A percentile compares a stretch with the other conserved stretches of the same genome.
Evolutionary conservation across 1,140 invertebrate species (phyloP).

Genomic region (Drosophila miranda): DNA sequence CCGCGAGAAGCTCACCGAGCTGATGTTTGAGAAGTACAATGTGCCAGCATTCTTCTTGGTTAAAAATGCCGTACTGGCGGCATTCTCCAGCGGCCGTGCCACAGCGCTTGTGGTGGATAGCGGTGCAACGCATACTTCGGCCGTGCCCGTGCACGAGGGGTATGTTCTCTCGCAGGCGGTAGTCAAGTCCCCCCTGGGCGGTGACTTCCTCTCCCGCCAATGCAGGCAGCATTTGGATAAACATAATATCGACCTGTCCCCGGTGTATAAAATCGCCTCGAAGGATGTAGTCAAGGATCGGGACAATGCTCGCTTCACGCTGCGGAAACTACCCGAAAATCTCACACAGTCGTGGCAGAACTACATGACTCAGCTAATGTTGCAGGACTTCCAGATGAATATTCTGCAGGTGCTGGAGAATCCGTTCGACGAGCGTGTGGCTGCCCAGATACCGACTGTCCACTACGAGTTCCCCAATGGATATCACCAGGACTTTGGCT

Average conservation of each 20-base stretch:
- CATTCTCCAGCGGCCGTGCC: constrained; percentile 95
- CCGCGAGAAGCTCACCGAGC: constrained; percentile 94
- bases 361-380: constrained; percentile 92
- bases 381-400: constrained; percentile 93
- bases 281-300: constrained; percentile 93
- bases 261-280: constrained; percentile 90
- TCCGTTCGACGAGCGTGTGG: constrained; percentile 91
- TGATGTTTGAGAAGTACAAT: constrained; percentile 98
- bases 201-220: constrained; percentile 95
- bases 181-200: constrained; percentile 94
- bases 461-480: constrained; percentile 98
- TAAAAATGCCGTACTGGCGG: constrained; percentile 96
- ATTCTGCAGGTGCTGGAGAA: constrained; percentile 91
- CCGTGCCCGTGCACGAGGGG: constrained; percentile 94
- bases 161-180: constrained; percentile 95
- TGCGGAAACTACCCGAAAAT: constrained; percentile 91
- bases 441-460: constrained; percentile 91
- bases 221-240: constrained; percentile 91
- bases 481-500: constrained; percentile 95
- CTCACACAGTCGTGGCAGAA: constrained; percentile 93
- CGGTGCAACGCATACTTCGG: constrained; percentile 96
- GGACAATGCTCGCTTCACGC: constrained; percentile 91
- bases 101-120: constrained; percentile 96
- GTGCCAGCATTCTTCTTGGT: constrained; percentile 97
- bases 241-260: constrained; percentile 92